These are phyloP conservation scores for Corvus moneduloides DNA, from an alignment of 2,113 vertebrate species.

Conservation along the genomic window DNA sequence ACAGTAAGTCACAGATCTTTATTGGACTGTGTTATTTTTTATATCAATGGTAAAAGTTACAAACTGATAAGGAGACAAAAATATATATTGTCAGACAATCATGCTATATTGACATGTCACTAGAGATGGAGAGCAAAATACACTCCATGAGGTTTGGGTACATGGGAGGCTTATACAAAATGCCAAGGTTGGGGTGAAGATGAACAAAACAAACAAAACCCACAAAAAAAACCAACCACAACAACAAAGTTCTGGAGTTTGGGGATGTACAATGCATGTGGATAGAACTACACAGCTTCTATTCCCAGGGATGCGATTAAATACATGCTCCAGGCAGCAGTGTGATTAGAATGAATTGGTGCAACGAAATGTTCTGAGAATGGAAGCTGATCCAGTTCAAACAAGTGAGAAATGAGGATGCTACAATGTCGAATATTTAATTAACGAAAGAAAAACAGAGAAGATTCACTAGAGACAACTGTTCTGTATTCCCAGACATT, in stretches of 20 bases:
- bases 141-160: not conserved
- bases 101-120: not conserved
- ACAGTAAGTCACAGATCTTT: not conserved
- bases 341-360: conserved; percentile 35
- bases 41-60: not conserved
- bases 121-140: not conserved
- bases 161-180: not conserved
- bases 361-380: conserved; percentile 34
- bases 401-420: conserved; percentile 60
- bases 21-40: not conserved
- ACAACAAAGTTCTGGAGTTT: not conserved
- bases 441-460: conserved; percentile 53
- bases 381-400: conserved; percentile 55
- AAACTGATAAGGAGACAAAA: not conserved
- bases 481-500: not conserved
- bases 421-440: conserved; percentile 51
- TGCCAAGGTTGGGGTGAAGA: not conserved
- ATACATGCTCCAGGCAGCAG: conserved; percentile 18
- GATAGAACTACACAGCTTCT: not conserved
- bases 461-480: conserved; percentile 33
- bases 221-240: not conserved
- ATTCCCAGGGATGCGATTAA: not conserved
- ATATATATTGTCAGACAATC: not conserved
- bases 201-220: not conserved
- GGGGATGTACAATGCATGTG: not conserved